phyloP scores from a whole-genome alignment of 2,113 vertebrate genomes.

The Mustela lutreola region DNA sequence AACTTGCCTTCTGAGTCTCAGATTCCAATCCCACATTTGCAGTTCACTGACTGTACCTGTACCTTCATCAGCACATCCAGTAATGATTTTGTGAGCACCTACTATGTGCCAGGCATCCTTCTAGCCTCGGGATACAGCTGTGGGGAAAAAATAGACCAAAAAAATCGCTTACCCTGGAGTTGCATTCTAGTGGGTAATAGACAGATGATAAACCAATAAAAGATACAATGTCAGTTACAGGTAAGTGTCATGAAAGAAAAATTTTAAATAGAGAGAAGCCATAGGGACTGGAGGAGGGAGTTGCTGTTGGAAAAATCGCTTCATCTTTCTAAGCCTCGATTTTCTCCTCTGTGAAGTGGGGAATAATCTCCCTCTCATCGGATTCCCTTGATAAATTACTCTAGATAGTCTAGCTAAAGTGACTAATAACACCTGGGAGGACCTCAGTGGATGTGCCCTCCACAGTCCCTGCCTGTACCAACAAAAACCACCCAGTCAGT shows the following conservation, averaged over 20 bases:
- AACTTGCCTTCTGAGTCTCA: neutral
- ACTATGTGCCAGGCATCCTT: neutral
- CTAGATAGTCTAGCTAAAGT: neutral
- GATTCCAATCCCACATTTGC: neutral
- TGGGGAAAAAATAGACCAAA: neutral
- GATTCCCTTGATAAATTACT: neutral
- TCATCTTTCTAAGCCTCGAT: neutral
- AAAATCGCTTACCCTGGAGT: neutral
- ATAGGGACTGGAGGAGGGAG: no score
- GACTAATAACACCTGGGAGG: neutral
- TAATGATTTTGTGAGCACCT: neutral
- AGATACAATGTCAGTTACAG: neutral
- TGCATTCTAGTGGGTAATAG: neutral
- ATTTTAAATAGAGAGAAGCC: neutral
- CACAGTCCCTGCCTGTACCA: neutral
- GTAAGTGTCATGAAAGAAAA: neutral
- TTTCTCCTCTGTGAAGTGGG: slow-evolving; percentile 23
- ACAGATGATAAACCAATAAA: neutral
- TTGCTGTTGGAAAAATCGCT: neutral
- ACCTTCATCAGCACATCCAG: neutral
- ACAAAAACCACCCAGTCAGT: neutral
- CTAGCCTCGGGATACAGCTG: neutral
- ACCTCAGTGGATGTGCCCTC: neutral
- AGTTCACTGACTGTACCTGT: neutral
- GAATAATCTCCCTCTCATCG: neutral